A percentile compares a stretch with the other conserved stretches of the same genome.
Evolutionary conservation across 2,113 vertebrate species (phyloP).

Genomic region (Hepsetus odoe): DNA sequence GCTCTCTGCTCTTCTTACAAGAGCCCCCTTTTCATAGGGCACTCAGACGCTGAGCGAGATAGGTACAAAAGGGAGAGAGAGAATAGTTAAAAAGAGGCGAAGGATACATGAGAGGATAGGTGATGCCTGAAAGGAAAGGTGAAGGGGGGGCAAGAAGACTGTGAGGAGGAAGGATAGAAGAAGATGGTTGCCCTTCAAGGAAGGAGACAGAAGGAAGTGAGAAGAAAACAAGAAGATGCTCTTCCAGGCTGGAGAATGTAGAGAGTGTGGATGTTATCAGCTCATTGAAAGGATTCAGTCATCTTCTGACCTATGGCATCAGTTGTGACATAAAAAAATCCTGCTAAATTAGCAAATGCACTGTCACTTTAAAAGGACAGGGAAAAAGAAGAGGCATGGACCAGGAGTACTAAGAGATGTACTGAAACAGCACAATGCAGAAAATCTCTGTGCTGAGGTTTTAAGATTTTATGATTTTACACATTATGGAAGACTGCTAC

Average conservation of each 20-base stretch:
- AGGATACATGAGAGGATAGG: conserved; percentile 42
- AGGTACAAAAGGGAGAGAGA: conserved; percentile 43
- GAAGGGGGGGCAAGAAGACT: conserved; percentile 67
- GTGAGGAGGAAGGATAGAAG: conserved; percentile 62
- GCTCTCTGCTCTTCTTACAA: conserved; percentile 77
- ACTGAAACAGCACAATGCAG: neutral
- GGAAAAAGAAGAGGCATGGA: neutral
- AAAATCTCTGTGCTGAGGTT: no score
- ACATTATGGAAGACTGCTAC: neutral
- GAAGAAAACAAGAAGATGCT: conserved; percentile 34
- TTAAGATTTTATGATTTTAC: neutral
- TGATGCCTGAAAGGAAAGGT: conserved; percentile 43
- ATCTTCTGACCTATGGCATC: conserved; percentile 43
- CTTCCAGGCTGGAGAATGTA: conserved; percentile 22
- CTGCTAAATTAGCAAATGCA: conserved; percentile 26
- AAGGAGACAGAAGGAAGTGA: conserved; percentile 75
- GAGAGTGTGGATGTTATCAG: conserved; percentile 20
- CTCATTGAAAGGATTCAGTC: conserved; percentile 36
- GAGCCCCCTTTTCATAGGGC: conserved; percentile 46
- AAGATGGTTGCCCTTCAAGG: conserved; percentile 72
- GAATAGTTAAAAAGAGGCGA: conserved; percentile 49
- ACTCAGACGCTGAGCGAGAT: conserved; percentile 44
- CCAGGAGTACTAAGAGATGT: neutral
- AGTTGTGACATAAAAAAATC: conserved; percentile 12
- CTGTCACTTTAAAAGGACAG: neutral